These are phyloP conservation scores for Papilio gigon DNA, from an alignment of 2,888 invertebrate genomes.

Conservation along the genomic window DNA sequence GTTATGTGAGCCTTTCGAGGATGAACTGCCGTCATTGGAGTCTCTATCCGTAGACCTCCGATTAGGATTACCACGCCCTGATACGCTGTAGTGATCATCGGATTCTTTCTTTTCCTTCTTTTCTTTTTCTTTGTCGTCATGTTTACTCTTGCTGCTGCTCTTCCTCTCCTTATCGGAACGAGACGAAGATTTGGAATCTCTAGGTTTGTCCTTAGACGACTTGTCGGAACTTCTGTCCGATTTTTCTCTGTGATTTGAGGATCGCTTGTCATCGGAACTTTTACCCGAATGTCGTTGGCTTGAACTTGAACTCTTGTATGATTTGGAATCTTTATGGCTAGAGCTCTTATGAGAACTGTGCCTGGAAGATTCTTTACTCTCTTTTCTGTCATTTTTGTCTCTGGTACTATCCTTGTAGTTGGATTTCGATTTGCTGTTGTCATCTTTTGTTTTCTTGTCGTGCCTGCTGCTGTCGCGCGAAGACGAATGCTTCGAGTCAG, in stretches of 20 bases:
- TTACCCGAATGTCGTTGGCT: constrained; percentile 61
- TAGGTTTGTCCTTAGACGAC: constrained; percentile 62
- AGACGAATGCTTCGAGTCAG: constrained; percentile 69
- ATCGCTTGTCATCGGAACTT: constrained; percentile 68
- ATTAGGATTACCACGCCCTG: constrained; percentile 84
- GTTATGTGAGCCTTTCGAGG: constrained; percentile 73
- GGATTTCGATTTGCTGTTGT: constrained; percentile 64
- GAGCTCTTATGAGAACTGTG: constrained; percentile 71
- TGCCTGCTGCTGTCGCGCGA: constrained; percentile 68
- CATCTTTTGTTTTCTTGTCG: constrained; percentile 71
- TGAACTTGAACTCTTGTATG: constrained; percentile 58
- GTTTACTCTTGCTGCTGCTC: constrained; percentile 68
- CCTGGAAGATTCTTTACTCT: constrained; percentile 70
- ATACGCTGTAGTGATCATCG: constrained; percentile 88
- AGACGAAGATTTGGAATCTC: constrained; percentile 67
- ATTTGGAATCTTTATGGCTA: constrained; percentile 67
- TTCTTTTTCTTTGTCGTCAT: constrained; percentile 71
- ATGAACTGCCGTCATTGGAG: constrained; percentile 88
- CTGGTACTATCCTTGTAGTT: constrained; percentile 65
- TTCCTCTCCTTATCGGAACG: constrained; percentile 76
- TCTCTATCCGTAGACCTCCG: constrained; percentile 90
- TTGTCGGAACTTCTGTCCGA: constrained; percentile 63
- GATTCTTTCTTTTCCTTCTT: constrained; percentile 80
- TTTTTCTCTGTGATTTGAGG: constrained; percentile 67
- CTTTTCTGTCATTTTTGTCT: constrained; percentile 68